These are phyloP conservation scores for Telenomus remus DNA, from an alignment of 1,140 invertebrate genomes.

Conservation along the genomic window DNA sequence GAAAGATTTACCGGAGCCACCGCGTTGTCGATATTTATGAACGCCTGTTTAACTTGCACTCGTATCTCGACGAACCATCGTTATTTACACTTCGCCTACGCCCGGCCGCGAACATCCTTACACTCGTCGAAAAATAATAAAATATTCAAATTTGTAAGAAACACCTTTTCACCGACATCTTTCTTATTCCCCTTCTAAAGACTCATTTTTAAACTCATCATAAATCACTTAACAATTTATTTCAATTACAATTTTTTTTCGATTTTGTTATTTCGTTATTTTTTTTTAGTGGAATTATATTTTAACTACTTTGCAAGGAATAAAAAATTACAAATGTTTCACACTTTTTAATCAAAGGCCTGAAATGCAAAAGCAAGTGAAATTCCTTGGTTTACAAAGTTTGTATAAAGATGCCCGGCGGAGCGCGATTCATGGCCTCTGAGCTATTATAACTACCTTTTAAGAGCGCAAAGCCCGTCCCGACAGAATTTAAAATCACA, in stretches of 20 bases:
- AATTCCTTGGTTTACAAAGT: too few species aligned
- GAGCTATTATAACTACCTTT: constrained; percentile 49
- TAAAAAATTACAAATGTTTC: too few species aligned
- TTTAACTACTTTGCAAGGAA: too few species aligned
- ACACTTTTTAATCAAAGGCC: too few species aligned
- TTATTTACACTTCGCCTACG: constrained; percentile 60
- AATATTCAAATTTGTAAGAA: background rate
- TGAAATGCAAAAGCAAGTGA: too few species aligned
- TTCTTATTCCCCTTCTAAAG: too few species aligned
- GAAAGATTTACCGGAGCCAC: constrained; percentile 61
- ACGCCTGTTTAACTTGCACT: constrained; percentile 68
- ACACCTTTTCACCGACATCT: background rate
- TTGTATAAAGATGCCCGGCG: background rate
- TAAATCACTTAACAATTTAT: too few species aligned
- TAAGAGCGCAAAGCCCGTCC: constrained; percentile 31
- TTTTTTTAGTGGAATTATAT: too few species aligned
- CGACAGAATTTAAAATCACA: constrained; percentile 60
- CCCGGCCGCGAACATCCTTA: background rate
- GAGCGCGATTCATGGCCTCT: constrained; percentile 37
- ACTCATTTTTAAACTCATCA: too few species aligned
- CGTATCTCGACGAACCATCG: constrained; percentile 38
- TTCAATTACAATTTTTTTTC: too few species aligned
- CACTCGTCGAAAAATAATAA: background rate
- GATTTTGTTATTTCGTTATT: too few species aligned
- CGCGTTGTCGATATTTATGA: constrained; percentile 63